Base-by-base conservation (phyloP, 2,113 vertebrate genomes). In the Ornithorhynchus anatinus region DNA sequence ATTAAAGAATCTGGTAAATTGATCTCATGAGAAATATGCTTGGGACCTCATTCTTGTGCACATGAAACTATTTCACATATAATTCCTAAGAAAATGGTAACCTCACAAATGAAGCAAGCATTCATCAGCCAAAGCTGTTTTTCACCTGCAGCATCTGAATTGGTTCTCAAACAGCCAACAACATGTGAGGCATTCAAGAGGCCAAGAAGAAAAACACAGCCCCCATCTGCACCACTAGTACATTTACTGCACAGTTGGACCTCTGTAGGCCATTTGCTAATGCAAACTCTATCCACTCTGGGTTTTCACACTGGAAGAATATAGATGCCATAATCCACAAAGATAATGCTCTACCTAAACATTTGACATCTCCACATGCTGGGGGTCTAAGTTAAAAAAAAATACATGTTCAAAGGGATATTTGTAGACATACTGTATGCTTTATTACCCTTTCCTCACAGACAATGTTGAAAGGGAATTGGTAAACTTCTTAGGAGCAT, bases 1-100 rank as follows among this genome's bases (percentile, higher is more conserved):
- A 45, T 72, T 87, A 76, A 81, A 88, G 73, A 86, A 59, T 44
- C 69, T 85, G 65, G 78, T 81, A 90, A 90, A 90, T 87, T 90
- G 86, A 84, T 87, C 89, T 87, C 86, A 67, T 27, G 87, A 89
- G 89, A 70, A 86, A 89, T 84, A 72, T 80, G 20, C 11, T 2
- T 33, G 73, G 76, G 69, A 76, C 56, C 76, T 88, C 82, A 82
- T 81, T 90, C 76, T 77, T 82, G 79, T 59, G 74, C 69, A 78
- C 74, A 68, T 80, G 63, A 71, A 62, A 70, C 31, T 7, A 37
- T 79, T 48, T 81, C 53, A 66, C 63, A 81, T 75, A 90, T 79
- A 85, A 82, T 85, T 87, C 78, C 87, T 86, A 85, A 78, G 52
- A 69, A 84, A 77, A 81, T 27, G 59, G 66, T 76, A 52, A 39